These are phyloP conservation scores for Acronicta alni DNA, from an alignment of 2,888 invertebrate genomes.

Conservation along the genomic window DNA sequence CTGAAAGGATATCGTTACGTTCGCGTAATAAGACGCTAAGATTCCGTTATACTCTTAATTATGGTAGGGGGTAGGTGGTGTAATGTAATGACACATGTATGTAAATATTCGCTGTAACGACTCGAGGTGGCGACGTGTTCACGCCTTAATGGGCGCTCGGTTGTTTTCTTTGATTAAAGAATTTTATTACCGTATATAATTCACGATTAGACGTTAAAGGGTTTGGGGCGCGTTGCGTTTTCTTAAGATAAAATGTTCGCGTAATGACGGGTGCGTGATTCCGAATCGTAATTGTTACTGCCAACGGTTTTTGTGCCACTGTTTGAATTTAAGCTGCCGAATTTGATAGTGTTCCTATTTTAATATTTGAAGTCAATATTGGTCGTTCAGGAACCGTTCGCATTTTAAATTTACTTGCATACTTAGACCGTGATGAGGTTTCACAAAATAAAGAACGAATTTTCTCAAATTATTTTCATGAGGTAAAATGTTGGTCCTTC, in stretches of 20 bases:
- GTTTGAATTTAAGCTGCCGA: conserved; percentile 61
- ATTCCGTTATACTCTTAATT: conserved; percentile 89
- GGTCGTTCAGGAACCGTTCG: background rate
- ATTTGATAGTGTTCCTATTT: conserved; percentile 46
- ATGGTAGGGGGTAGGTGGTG: conserved; percentile 70
- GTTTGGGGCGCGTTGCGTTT: conserved; percentile 74
- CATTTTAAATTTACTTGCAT: conserved; percentile 11
- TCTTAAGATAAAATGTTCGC: conserved; percentile 83
- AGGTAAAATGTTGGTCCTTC: background rate
- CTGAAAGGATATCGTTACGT: conserved; percentile 88
- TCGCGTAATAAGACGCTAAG: conserved; percentile 89
- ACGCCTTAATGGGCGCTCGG: conserved; percentile 84
- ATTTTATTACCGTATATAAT: conserved; percentile 88
- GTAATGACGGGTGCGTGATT: conserved; percentile 87
- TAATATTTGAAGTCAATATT: conserved; percentile 32
- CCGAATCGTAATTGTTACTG: conserved; percentile 86
- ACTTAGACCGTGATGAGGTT: no score
- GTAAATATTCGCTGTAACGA: conserved; percentile 88
- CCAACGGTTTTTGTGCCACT: conserved; percentile 53
- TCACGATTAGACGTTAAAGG: conserved; percentile 88
- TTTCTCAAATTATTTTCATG: background rate
- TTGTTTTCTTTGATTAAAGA: conserved; percentile 90
- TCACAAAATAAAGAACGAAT: background rate
- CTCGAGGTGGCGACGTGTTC: conserved; percentile 87
- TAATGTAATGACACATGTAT: conserved; percentile 88